Evolutionary conservation across 2,888 invertebrate species (phyloP).

Genomic region (Apotomis betuletana): DNA sequence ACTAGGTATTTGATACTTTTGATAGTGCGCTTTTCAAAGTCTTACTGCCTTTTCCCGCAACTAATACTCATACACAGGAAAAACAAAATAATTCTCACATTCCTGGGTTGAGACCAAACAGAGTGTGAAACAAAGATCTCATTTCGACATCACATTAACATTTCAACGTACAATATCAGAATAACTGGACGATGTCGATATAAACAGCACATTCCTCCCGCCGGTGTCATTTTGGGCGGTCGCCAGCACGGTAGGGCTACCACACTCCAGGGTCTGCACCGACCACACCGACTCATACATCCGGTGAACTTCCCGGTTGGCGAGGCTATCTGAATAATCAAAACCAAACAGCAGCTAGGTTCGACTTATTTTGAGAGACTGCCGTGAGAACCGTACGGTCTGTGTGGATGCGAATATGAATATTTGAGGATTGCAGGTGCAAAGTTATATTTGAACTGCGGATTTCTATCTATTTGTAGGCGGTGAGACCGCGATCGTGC

Average conservation of each 20-base stretch:
- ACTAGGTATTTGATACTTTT: too few species aligned
- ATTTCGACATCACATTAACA: constrained; percentile 68
- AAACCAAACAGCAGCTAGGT: not conserved
- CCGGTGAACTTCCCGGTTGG: constrained; percentile 1
- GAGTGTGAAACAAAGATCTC: constrained; percentile 29
- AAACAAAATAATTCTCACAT: not conserved
- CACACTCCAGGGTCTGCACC: constrained; percentile 20
- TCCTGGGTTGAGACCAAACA: constrained; percentile 1
- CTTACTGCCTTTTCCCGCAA: too few species aligned
- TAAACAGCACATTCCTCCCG: constrained; percentile 40
- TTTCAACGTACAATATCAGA: constrained; percentile 54
- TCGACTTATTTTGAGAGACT: not conserved
- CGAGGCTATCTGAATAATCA: not conserved
- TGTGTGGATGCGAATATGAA: constrained; percentile 10
- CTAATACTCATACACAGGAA: constrained; percentile 4
- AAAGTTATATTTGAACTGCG: constrained; percentile 36
- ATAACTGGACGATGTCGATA: constrained; percentile 42
- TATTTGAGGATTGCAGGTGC: constrained; percentile 36
- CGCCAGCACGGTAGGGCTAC: constrained; percentile 34
- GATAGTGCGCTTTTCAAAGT: too few species aligned
- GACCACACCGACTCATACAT: constrained; percentile 13
- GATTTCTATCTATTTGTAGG: constrained; percentile 36
- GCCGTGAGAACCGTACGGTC: not conserved
- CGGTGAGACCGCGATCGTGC: constrained; percentile 8
- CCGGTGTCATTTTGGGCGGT: constrained; percentile 35